Conservation (phyloP, 2,113 vertebrate species). For the Saiga tatarica region DNA sequence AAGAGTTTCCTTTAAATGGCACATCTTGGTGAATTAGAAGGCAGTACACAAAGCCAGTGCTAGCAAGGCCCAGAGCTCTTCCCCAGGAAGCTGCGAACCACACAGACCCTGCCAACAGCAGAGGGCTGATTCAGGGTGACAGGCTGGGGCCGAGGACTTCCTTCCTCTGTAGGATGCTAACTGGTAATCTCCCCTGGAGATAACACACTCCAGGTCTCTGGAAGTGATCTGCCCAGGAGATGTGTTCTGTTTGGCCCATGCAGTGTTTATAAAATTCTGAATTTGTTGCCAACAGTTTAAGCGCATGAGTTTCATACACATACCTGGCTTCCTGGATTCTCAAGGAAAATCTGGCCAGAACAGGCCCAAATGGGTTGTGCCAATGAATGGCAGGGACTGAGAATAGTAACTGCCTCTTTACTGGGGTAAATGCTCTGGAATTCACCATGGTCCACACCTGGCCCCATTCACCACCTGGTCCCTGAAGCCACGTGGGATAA, state of each 20-base stretch:
- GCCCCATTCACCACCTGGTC: neutral
- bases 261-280: slow-evolving; percentile 27
- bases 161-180: neutral
- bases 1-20: neutral
- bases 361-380: neutral
- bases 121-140: neutral
- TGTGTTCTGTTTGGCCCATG: neutral
- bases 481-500: neutral
- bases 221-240: neutral
- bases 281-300: slow-evolving; percentile 24
- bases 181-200: neutral
- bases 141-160: neutral
- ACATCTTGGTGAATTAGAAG: neutral
- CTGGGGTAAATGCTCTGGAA: neutral
- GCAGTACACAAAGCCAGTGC: neutral
- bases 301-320: neutral
- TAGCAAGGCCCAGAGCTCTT: neutral
- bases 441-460: neutral
- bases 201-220: neutral
- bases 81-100: neutral
- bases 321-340: neutral
- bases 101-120: slow-evolving; percentile 14
- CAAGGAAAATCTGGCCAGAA: neutral
- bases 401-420: neutral
- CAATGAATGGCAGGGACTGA: neutral